Percentiles rank a stretch among this genome's conserved stretches.
Conservation (phyloP, 1,140 invertebrate species). For the Nebria ingens region DNA sequence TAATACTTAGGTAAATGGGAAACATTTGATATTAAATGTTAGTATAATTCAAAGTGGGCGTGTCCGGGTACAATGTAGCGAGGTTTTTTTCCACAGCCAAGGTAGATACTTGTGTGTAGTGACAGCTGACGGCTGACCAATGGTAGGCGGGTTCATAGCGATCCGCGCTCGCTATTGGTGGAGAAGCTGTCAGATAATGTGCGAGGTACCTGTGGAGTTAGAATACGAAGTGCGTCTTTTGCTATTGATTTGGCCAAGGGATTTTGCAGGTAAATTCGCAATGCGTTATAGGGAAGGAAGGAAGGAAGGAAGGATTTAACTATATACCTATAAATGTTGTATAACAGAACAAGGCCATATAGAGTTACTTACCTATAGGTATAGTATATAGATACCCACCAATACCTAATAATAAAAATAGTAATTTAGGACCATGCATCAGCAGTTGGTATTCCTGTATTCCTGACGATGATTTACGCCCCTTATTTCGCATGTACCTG, state of each 20-base stretch:
- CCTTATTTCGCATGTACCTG: no score
- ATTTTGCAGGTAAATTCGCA: background rate
- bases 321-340: no score
- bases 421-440: no score
- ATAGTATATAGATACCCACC: no score
- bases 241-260: background rate
- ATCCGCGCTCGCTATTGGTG: background rate
- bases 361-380: no score
- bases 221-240: constrained; percentile 1
- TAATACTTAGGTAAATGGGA: no score
- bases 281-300: background rate
- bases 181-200: background rate
- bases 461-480: no score
- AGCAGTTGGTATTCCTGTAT: no score
- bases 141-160: background rate
- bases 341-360: no score
- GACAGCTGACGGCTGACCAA: constrained; percentile 4
- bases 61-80: background rate
- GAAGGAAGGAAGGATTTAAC: no score
- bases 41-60: background rate
- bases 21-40: no score
- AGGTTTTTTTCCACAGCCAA: constrained; percentile 8
- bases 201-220: constrained; percentile 1
- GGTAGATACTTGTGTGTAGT: constrained; percentile 3
- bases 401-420: no score